Evolutionary conservation across 2,797 vertebrate species (phyloP).

Genomic region (Cynopterus sphinx): DNA sequence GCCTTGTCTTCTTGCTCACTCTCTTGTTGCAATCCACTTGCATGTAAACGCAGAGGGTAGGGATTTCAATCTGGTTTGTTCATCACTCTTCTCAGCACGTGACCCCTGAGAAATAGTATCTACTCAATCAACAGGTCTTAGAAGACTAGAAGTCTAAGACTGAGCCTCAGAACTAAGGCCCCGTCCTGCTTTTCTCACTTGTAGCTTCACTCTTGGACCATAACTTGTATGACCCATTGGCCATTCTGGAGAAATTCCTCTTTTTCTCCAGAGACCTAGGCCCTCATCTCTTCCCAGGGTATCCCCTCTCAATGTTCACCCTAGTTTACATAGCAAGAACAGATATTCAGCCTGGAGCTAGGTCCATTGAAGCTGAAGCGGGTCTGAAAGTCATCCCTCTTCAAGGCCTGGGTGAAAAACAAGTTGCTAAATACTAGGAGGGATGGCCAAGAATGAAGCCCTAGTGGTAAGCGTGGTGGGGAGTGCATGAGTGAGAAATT

Average conservation of each 20-base stretch:
- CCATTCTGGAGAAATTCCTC: not conserved
- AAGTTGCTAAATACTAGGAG: not conserved
- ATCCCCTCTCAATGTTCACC: not conserved
- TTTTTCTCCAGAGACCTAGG: not conserved
- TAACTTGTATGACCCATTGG: not conserved
- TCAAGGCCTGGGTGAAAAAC: not conserved
- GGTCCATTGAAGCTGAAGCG: not conserved
- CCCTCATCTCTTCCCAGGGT: not conserved
- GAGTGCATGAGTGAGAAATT: not conserved
- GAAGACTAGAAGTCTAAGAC: not conserved
- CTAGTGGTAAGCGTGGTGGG: not conserved
- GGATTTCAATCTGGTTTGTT: not conserved
- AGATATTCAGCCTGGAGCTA: not conserved
- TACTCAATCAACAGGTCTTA: not conserved
- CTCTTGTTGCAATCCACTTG: not conserved
- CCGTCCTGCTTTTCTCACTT: not conserved
- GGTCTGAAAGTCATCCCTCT: not conserved
- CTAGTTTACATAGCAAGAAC: not conserved
- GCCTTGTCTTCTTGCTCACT: not conserved
- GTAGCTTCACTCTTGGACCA: not conserved
- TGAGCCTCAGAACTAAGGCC: not conserved
- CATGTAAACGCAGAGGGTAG: not conserved
- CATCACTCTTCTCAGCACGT: not conserved
- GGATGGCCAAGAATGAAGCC: not conserved
- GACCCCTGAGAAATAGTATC: not conserved